phyloP scores from a whole-genome alignment of 2,888 invertebrate species.

The Polyploca ridens region DNA sequence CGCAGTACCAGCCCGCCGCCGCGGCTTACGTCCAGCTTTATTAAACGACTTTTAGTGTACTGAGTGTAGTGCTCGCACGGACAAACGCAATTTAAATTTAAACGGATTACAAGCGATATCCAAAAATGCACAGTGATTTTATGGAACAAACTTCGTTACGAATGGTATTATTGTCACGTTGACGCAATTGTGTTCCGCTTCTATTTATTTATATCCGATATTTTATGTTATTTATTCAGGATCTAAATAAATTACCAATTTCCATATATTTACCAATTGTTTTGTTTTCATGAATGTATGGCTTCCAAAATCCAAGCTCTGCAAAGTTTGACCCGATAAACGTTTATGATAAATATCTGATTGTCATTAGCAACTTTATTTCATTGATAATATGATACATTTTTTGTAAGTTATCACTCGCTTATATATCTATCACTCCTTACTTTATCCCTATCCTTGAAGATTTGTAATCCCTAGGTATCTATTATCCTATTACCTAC shows the following conservation, averaged over 20 bases:
- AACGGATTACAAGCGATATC: constrained; percentile 37
- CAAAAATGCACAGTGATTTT: constrained; percentile 31
- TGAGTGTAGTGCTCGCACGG: constrained; percentile 18
- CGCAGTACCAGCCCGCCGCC: constrained; percentile 59
- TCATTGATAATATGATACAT: too few species aligned
- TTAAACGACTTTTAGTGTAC: constrained; percentile 11
- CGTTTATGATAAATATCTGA: not conserved
- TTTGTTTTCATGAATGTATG: not conserved
- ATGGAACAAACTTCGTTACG: constrained; percentile 24
- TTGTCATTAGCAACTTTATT: not conserved
- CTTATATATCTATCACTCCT: too few species aligned
- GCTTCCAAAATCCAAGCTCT: not conserved
- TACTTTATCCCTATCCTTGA: too few species aligned
- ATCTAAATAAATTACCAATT: constrained; percentile 41
- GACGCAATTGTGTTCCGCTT: not conserved
- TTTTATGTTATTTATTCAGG: constrained; percentile 46
- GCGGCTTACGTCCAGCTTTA: constrained; percentile 64
- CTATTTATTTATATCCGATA: constrained; percentile 12
- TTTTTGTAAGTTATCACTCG: too few species aligned
- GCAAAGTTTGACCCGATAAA: not conserved
- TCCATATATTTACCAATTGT: constrained; percentile 32
- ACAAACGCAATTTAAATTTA: constrained; percentile 47
- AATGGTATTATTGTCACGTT: constrained; percentile 1
- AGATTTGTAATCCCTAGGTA: too few species aligned
- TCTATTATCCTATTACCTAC: too few species aligned